Percentiles rank a stretch among this genome's conserved stretches.
Conservation (phyloP, 2,888 invertebrate genomes). For the Ypsolopha sequella region DNA sequence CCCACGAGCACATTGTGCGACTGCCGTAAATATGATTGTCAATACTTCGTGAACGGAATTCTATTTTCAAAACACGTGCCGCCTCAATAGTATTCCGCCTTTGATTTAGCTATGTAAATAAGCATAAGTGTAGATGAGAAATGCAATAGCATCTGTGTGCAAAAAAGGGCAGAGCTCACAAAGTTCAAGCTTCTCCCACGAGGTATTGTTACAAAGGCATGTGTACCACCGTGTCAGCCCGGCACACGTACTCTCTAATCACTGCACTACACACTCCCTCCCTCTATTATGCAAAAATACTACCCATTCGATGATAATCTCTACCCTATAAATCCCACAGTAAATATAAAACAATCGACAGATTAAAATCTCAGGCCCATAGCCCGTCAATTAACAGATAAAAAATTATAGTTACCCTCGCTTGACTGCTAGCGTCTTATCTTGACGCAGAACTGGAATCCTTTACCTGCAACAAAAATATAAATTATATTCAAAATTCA, state of each 20-base stretch:
- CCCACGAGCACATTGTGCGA: conserved; percentile 15
- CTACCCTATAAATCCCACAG: not conserved
- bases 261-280: not conserved
- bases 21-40: not conserved
- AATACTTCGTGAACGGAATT: not conserved
- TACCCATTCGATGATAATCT: not conserved
- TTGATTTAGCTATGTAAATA: not conserved
- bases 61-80: no score
- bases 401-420: not conserved
- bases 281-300: conserved; percentile 1
- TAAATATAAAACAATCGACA: not conserved
- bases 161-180: conserved; percentile 31
- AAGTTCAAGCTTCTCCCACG: conserved; percentile 51
- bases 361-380: not conserved
- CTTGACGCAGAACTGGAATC: not conserved
- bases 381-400: not conserved
- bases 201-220: conserved; percentile 26
- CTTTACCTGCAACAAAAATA: conserved; percentile 1
- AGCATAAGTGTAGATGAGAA: not conserved
- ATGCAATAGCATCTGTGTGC: conserved; percentile 15
- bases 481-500: not conserved
- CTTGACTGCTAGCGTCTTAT: not conserved
- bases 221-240: conserved; percentile 21
- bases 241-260: conserved; percentile 5
- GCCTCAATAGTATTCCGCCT: not conserved